These are phyloP conservation scores for Embidobia sp. DNA, from an alignment of 2,888 invertebrate species.

Conservation along the genomic window DNA sequence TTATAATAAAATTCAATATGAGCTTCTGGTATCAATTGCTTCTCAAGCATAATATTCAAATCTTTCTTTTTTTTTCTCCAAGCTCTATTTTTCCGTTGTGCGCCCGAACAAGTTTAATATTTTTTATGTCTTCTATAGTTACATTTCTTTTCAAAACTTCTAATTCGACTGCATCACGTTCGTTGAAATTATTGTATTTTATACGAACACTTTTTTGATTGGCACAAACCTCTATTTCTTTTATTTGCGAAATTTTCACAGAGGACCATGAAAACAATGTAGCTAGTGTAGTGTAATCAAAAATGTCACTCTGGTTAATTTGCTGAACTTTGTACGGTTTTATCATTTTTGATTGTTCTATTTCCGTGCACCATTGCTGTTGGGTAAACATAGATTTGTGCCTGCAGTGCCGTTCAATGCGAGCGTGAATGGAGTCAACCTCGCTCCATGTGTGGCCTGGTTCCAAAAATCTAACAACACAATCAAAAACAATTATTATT, in stretches of 20 bases:
- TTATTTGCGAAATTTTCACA: neutral
- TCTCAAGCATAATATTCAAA: too few relatives aligned
- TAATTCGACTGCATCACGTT: too few relatives aligned
- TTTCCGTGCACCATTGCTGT: conserved; percentile 13
- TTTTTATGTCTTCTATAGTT: too few relatives aligned
- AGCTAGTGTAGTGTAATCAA: neutral
- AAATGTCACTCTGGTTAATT: neutral
- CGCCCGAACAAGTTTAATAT: too few relatives aligned
- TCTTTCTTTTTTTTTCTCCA: too few relatives aligned
- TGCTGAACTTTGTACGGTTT: neutral
- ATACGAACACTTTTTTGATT: neutral
- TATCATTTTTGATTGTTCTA: neutral
- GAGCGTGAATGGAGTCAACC: conserved; percentile 23
- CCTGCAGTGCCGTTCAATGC: conserved; percentile 8
- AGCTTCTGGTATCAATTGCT: too few relatives aligned
- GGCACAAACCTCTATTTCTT: neutral
- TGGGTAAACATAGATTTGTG: neutral
- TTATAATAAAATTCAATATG: too few relatives aligned
- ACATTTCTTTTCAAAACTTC: too few relatives aligned
- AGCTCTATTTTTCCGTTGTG: too few relatives aligned
- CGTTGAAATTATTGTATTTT: too few relatives aligned
- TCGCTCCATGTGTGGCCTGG: conserved; percentile 15
- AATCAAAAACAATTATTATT: neutral
- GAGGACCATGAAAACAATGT: neutral
- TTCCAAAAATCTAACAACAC: conserved; percentile 22